Percentiles rank a stretch among this genome's conserved stretches.
These are phyloP conservation scores for Aegotheles bennettii DNA, from an alignment of 2,113 vertebrate genomes.

Conservation along the genomic window DNA sequence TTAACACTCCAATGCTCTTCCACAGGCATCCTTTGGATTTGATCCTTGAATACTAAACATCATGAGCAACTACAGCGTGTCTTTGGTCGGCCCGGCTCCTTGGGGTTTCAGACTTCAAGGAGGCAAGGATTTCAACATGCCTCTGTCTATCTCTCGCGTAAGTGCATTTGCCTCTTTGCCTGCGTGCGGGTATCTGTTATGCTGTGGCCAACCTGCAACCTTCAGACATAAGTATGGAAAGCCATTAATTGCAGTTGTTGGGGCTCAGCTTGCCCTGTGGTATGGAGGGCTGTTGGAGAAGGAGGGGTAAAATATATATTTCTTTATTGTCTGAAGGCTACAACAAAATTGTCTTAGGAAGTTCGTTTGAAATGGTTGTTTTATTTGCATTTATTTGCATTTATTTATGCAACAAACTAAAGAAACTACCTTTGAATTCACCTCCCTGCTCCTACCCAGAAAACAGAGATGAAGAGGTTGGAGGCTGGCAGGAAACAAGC, in stretches of 20 bases:
- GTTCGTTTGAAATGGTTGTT: neutral
- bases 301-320: neutral
- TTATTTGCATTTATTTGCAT: neutral
- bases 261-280: neutral
- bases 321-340: neutral
- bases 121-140: constrained; percentile 98
- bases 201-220: neutral
- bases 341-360: neutral
- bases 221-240: neutral
- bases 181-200: neutral
- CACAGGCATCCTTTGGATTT: constrained; percentile 60
- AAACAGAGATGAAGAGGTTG: neutral
- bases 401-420: neutral
- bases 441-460: neutral
- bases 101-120: constrained; percentile 98
- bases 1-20: constrained; percentile 50
- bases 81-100: constrained; percentile 87
- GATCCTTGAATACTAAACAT: constrained; percentile 46
- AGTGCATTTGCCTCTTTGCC: constrained; percentile 54
- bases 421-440: neutral
- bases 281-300: neutral
- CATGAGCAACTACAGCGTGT: constrained; percentile 93
- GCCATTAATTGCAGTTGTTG: neutral
- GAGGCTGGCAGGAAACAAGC: neutral
- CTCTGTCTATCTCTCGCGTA: constrained; percentile 93